These are phyloP conservation scores for Parauchenoglanis punctatus DNA, from an alignment of 2,797 vertebrate species.

Conservation along the genomic window DNA sequence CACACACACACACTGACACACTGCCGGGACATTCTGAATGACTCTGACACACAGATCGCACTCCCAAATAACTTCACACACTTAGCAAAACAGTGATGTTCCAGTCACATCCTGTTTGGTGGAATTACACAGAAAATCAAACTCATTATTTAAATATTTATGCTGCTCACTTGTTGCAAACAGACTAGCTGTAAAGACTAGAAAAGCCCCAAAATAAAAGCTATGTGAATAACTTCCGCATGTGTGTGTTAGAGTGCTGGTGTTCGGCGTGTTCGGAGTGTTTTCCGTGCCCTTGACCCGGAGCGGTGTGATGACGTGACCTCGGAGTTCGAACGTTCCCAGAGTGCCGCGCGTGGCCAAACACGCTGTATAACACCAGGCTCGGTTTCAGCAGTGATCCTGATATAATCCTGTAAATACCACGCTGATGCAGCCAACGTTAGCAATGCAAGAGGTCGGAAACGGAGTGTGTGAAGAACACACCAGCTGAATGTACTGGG, in stretches of 20 bases:
- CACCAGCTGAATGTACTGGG: not conserved
- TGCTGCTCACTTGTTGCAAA: not conserved
- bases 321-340: slow-evolving; percentile 20
- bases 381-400: slow-evolving; percentile 28
- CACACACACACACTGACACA: slow-evolving; percentile 11
- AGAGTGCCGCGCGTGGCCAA: not conserved
- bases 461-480: not conserved
- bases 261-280: not conserved
- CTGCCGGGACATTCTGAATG: not conserved
- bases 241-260: not conserved
- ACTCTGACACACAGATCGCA: not conserved
- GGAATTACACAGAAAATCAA: not conserved
- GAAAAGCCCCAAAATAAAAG: not conserved
- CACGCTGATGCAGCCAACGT: slow-evolving; percentile 1
- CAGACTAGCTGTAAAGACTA: not conserved
- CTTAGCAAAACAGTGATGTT: not conserved
- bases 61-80: not conserved
- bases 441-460: not conserved
- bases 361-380: not conserved
- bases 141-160: not conserved
- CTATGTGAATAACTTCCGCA: not conserved
- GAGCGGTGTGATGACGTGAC: not conserved
- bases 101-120: not conserved
- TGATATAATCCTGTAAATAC: slow-evolving; percentile 10
- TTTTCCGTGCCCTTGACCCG: not conserved